These are phyloP conservation scores for Phrynosoma platyrhinos DNA, from an alignment of 2,113 vertebrate species.

Conservation along the genomic window DNA sequence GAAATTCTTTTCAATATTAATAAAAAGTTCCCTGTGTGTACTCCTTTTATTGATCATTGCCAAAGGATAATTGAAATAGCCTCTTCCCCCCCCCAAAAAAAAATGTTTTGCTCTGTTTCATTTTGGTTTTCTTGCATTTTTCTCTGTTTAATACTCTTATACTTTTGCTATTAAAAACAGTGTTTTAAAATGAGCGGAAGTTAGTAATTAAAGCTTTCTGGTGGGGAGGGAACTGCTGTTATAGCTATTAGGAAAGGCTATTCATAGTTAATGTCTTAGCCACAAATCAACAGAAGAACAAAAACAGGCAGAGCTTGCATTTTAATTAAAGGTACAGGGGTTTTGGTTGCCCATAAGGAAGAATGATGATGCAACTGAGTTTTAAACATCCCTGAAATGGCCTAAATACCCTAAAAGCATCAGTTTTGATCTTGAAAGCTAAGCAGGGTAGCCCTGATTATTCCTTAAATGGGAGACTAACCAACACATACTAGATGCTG, in stretches of 20 bases:
- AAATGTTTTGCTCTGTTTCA: background rate
- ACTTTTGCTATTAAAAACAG: background rate
- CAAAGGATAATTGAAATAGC: background rate
- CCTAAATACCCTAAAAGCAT: too few relatives aligned
- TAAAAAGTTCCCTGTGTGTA: background rate
- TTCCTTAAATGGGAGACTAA: too few relatives aligned
- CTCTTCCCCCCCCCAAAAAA: background rate
- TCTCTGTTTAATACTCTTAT: background rate
- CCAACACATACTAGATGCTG: too few relatives aligned
- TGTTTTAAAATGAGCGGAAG: background rate
- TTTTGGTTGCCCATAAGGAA: background rate
- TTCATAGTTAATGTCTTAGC: background rate
- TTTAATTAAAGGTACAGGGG: background rate
- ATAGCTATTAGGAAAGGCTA: background rate
- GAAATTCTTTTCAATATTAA: conserved; percentile 1
- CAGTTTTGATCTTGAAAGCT: too few relatives aligned
- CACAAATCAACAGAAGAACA: background rate
- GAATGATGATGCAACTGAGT: background rate
- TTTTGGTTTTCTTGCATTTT: background rate
- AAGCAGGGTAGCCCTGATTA: too few relatives aligned
- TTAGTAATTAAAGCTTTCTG: background rate
- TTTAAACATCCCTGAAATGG: background rate
- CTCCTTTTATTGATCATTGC: background rate
- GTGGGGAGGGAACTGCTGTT: background rate
- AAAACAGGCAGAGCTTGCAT: background rate